phyloP scores from a whole-genome alignment of 2,113 vertebrate genomes.

The Hippopotamus amphibius region DNA sequence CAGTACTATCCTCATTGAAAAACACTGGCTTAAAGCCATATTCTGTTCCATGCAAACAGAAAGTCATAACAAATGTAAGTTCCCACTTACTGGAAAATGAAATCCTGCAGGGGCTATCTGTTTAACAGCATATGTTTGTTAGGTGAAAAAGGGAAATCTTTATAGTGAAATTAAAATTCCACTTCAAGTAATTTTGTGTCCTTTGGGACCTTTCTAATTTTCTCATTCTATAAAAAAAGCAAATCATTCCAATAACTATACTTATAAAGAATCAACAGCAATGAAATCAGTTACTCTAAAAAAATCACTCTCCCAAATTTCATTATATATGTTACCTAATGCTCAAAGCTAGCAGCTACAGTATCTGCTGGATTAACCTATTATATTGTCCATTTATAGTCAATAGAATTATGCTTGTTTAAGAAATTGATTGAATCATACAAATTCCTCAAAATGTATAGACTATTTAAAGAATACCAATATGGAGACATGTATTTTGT shows the following conservation, averaged over 20 bases:
- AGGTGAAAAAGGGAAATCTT: neutral
- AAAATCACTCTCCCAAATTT: neutral
- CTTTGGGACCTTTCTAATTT: neutral
- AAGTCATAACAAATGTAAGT: neutral
- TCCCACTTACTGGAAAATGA: neutral
- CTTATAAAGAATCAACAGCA: neutral
- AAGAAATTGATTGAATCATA: neutral
- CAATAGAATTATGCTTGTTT: neutral
- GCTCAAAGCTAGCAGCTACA: neutral
- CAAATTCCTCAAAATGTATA: neutral
- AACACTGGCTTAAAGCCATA: neutral
- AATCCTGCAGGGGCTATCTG: neutral
- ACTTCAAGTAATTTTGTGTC: neutral
- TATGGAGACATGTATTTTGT: neutral
- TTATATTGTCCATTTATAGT: neutral
- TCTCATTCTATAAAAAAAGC: neutral
- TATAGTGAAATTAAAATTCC: neutral
- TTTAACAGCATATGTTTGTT: neutral
- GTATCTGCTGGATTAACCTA: neutral
- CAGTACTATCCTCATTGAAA: neutral
- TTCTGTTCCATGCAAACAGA: neutral
- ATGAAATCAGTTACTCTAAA: neutral
- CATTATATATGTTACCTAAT: neutral
- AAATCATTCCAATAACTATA: neutral
- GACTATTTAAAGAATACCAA: neutral